Base-by-base conservation (phyloP, 2,797 vertebrate species). In the Pangasius krempfi region DNA sequence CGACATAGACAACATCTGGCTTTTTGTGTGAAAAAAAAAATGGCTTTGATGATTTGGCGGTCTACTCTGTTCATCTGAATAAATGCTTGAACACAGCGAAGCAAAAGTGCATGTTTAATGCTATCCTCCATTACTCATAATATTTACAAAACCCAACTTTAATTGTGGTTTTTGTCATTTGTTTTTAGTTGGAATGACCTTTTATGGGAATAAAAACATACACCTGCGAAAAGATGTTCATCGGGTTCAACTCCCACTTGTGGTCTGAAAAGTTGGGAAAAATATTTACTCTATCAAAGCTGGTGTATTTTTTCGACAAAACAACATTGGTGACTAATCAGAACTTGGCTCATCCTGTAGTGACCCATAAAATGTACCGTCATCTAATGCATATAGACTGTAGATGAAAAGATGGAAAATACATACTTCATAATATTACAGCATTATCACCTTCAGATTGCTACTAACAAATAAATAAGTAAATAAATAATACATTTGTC, bases 141-240 rank as follows among this genome's bases (percentile, higher is more conserved):
- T 93, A 93, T 94, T 93, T 94, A 94, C 80, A 72, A 75, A 88
- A 64, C 80, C 86, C 86, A 90, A 89, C 89, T 93, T 91, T 92
- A 93, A 93, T 93, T 91, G 88, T 91, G 88, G 90, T 89, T 91
- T 92, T 92, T 92, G 92, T 92, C 88, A 79, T 88, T 78, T 80
- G 56, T 86, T 91, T 93, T 91, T 78, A 84, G 89, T 88, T 80
- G 75, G 58, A 50, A 87, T 86, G 80, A 82, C 92, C 93, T 92
- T 93, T 92, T 93, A 92, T 92, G 92, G 93, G 58, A 64, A 90
- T 86, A 88, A 90, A 90, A 90, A 91, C 89, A 92, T 91, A 91
- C 93, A 93, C 93, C 93, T 93, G 93, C 86, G 52, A 88, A 89
- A 70, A 84, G 79, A 79, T 87, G 80, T 91, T 66, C 87, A 37